Evolutionary conservation across 2,888 invertebrate genomes (phyloP), one percentile per base, ranked within the genome.

Genomic region (Mycalesis mineus): DNA sequence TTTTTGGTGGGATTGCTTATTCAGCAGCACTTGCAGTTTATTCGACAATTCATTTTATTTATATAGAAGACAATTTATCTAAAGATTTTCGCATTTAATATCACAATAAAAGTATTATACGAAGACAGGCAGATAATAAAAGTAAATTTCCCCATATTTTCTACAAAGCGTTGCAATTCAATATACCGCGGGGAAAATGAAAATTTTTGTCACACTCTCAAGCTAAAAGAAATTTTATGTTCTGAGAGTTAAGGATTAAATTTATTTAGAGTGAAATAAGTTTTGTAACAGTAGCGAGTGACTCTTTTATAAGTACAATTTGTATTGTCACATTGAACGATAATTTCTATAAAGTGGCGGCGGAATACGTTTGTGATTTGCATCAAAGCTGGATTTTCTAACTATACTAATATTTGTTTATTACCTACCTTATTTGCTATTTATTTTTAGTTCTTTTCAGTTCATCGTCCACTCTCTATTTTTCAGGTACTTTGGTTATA

Each of bases 241-340:
- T 8, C 1, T 15, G 7, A 47, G 49, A 7, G 5, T 29, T 60
- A 65, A 68, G 61, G 65, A 52, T 55, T 48, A 62, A 68, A 64
- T 65, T 60, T 28, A 17, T 31, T 50, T 51, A 40, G 5, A n/a
- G 15, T 15, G 36, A 47, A 2, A 7, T 36, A 11, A 17, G 8
- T 31, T 28, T 56, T 57, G 50, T 51, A 52, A 13, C 17, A 48
- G 47, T 55, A 51, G 56, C 51, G 61, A 62, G 62, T 63, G 64
- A 68, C 57, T 56, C 41, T 65, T 73, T 70, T 60, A 59, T 70
- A 72, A 71, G 69, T 72, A 74, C 77, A 72, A 73, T 74, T 73
- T 77, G 70, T 75, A 72, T 71, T 78, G 74, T 79, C 73, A 69
- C 74, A 69, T 67, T 58, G 68, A 65, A 69, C 55, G 55, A 66